phyloP scores from a whole-genome alignment of 2,797 vertebrate species.

The Amazona ochrocephala region DNA sequence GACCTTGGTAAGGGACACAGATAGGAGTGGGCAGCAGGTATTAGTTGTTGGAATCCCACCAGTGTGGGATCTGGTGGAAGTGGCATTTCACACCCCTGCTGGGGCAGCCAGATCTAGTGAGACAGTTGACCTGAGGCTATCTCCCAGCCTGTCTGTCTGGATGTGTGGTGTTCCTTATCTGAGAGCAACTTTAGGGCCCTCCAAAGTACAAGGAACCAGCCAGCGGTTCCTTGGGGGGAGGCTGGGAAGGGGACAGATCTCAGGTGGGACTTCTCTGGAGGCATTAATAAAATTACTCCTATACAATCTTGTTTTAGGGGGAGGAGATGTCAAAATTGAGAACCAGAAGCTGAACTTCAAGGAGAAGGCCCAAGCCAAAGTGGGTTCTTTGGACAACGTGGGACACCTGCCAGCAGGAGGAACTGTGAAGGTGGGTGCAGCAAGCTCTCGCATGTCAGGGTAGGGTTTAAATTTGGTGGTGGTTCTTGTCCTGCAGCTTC shows the following conservation, averaged over 20 bases:
- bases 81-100: not conserved
- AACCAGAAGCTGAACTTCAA: slow-evolving; percentile 90
- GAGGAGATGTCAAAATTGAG: slow-evolving; percentile 89
- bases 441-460: not conserved
- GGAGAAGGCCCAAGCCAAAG: slow-evolving; percentile 90
- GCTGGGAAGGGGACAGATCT: not conserved
- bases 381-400: slow-evolving; percentile 88
- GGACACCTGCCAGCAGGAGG: slow-evolving; percentile 84
- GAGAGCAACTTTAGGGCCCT: not conserved
- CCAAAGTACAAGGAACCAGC: not conserved
- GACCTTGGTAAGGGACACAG: not conserved
- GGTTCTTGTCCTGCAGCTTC: not conserved
- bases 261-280: not conserved
- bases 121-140: not conserved
- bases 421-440: slow-evolving; percentile 81
- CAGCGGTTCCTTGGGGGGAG: accelerated
- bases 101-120: not conserved
- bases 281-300: not conserved
- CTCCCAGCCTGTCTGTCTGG: not conserved
- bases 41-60: not conserved
- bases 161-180: not conserved
- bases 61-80: accelerated
- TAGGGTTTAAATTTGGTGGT: not conserved
- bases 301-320: slow-evolving; percentile 76
- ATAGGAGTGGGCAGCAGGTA: not conserved